Percentiles rank a stretch among this genome's conserved stretches.
Conservation (phyloP, 2,113 vertebrate species). For the Rhea pennata region DNA sequence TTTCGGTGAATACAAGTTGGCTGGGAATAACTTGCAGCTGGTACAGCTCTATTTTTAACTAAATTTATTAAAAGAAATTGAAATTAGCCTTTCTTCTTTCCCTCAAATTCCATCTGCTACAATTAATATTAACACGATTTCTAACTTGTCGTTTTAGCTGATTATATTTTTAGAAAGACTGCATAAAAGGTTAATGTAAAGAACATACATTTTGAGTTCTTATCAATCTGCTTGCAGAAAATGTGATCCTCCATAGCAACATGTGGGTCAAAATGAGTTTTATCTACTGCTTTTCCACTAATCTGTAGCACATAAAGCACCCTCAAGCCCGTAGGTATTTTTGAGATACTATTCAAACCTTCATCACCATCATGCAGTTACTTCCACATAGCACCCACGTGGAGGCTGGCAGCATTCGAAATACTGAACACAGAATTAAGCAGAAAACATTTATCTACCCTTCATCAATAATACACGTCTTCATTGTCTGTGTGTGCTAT, state of each 20-base stretch:
- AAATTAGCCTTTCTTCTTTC: slow-evolving; percentile 63
- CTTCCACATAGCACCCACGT: not conserved
- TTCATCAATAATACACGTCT: not conserved
- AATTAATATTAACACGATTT: slow-evolving; percentile 70
- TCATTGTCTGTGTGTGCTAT: not conserved
- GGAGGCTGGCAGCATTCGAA: not conserved
- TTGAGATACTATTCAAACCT: not conserved
- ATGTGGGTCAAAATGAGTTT: not conserved
- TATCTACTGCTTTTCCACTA: not conserved
- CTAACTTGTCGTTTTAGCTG: slow-evolving; percentile 45
- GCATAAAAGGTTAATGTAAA: slow-evolving; percentile 25
- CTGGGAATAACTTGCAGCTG: slow-evolving; percentile 69
- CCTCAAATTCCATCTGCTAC: slow-evolving; percentile 68
- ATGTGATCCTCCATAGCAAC: not conserved
- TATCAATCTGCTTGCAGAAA: slow-evolving; percentile 30
- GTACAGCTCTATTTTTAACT: slow-evolving; percentile 66
- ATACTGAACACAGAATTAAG: not conserved
- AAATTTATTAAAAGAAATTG: slow-evolving; percentile 54
- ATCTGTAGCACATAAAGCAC: not conserved
- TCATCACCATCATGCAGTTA: not conserved
- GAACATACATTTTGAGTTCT: not conserved
- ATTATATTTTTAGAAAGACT: slow-evolving; percentile 64
- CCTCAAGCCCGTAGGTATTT: not conserved
- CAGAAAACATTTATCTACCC: not conserved
- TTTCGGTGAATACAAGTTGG: slow-evolving; percentile 47